These are phyloP conservation scores for Rafetus swinhoei DNA, from an alignment of 2,113 vertebrate species.

Conservation along the genomic window DNA sequence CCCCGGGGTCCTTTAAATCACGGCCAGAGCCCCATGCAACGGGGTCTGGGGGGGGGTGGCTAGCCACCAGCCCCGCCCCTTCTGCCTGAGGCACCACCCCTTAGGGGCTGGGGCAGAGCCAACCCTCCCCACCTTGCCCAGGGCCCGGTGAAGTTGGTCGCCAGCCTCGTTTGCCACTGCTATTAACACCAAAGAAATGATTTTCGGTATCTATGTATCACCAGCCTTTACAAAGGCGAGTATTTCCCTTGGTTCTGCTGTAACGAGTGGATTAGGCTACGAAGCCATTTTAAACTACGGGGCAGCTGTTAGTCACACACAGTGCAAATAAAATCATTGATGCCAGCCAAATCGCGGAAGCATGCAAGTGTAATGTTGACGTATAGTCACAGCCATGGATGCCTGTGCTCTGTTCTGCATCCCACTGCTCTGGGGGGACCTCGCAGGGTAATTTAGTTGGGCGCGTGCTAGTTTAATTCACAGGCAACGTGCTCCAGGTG, in stretches of 20 bases:
- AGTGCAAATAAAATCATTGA: neutral
- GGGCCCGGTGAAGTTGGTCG: too few species aligned
- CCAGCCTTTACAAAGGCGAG: neutral
- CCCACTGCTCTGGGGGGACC: neutral
- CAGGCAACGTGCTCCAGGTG: constrained; percentile 23
- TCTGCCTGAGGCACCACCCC: too few species aligned
- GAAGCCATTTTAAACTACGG: neutral
- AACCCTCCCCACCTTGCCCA: too few species aligned
- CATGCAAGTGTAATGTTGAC: neutral
- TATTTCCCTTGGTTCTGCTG: neutral
- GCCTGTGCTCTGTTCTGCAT: neutral
- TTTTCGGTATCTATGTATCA: neutral
- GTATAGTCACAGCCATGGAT: neutral
- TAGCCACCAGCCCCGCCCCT: too few species aligned
- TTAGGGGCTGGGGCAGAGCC: too few species aligned
- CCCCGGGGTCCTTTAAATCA: too few species aligned
- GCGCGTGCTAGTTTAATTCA: fast-evolving
- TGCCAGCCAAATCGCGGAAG: neutral
- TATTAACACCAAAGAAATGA: neutral
- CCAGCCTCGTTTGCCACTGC: neutral
- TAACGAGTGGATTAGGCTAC: neutral
- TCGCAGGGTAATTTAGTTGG: neutral
- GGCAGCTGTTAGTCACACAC: neutral
- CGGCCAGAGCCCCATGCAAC: too few species aligned
- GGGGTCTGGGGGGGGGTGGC: too few species aligned